These are phyloP conservation scores for Beaufortia kweichowensis DNA, from an alignment of 2,113 vertebrate genomes.

Conservation along the genomic window DNA sequence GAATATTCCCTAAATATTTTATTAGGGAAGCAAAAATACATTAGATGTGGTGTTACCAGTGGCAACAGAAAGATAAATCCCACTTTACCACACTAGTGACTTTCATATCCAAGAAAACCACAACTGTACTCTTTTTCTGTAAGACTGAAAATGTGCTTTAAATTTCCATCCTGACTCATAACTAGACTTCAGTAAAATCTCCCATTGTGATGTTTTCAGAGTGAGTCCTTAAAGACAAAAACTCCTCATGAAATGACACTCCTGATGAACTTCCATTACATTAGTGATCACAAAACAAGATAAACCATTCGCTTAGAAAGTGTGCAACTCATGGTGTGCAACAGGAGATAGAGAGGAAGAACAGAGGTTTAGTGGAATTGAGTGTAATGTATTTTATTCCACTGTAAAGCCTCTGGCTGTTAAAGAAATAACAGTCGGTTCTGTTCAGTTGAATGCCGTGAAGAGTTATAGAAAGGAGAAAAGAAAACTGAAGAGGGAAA, in stretches of 20 bases:
- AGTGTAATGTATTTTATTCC: constrained; percentile 28
- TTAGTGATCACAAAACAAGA: background rate
- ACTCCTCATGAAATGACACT: background rate
- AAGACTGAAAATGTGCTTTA: background rate
- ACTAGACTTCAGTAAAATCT: too few relatives aligned
- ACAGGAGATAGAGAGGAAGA: background rate
- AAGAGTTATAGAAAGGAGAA: constrained; percentile 28
- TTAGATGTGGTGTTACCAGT: background rate
- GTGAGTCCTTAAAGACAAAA: too few relatives aligned
- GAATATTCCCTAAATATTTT: background rate
- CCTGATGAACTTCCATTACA: background rate
- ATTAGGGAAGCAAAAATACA: background rate
- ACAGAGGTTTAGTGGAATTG: background rate
- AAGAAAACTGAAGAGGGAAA: background rate
- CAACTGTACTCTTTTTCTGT: background rate
- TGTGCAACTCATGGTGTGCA: constrained; percentile 11
- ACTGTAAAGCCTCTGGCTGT: constrained; percentile 19
- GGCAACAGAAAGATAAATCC: background rate
- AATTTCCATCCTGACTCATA: background rate
- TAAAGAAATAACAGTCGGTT: constrained; percentile 30
- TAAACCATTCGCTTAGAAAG: background rate
- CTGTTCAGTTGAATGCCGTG: constrained; percentile 23
- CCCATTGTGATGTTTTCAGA: too few relatives aligned
- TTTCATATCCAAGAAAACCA: background rate
- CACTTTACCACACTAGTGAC: background rate